Conservation (phyloP, 2,888 invertebrate species). For the Malthinus flaveolus region DNA sequence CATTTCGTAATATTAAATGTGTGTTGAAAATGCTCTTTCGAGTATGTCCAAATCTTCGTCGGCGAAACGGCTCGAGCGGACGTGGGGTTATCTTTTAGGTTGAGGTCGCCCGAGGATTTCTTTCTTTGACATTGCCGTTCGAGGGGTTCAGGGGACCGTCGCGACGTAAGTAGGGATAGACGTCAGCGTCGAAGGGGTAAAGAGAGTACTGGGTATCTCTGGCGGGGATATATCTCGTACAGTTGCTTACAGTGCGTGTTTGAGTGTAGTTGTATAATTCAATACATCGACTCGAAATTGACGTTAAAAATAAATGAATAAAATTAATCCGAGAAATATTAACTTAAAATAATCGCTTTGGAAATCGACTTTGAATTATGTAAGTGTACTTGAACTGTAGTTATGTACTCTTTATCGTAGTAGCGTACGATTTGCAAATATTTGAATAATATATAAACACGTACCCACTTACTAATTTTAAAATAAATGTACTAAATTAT, state of each 20-base stretch:
- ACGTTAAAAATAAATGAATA: too few relatives aligned
- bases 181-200: constrained; percentile 45
- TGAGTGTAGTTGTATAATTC: constrained; percentile 10
- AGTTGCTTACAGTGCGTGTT: constrained; percentile 39
- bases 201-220: constrained; percentile 44
- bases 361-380: too few relatives aligned
- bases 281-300: too few relatives aligned
- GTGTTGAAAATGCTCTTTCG: background rate
- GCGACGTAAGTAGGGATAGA: constrained; percentile 44
- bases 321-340: too few relatives aligned
- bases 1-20: background rate
- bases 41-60: constrained; percentile 19
- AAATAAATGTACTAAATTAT: too few relatives aligned
- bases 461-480: too few relatives aligned
- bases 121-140: constrained; percentile 49
- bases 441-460: too few relatives aligned
- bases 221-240: constrained; percentile 47
- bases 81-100: constrained; percentile 48
- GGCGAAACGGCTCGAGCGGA: constrained; percentile 23
- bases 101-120: constrained; percentile 48
- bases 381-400: too few relatives aligned
- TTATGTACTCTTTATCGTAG: too few relatives aligned
- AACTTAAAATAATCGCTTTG: too few relatives aligned
- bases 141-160: constrained; percentile 43
- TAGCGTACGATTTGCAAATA: too few relatives aligned